phyloP scores from a whole-genome alignment of 2,888 invertebrate species.

The Anoplius nigerrimus region DNA sequence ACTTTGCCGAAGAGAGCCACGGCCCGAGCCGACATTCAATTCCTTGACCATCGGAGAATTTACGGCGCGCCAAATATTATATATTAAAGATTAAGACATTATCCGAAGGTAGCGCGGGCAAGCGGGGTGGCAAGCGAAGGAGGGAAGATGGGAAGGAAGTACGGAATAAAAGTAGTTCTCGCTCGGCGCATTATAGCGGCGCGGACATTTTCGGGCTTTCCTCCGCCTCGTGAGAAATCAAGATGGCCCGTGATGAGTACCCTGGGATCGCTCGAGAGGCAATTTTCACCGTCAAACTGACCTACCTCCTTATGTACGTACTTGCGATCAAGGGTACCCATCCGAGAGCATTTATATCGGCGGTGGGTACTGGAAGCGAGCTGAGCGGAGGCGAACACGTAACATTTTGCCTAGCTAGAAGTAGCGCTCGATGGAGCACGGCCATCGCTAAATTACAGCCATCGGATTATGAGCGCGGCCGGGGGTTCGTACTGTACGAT shows the following conservation, averaged over 20 bases:
- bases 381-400: slow-evolving; percentile 27
- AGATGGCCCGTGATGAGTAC: slow-evolving; percentile 45
- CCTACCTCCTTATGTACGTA: slow-evolving; percentile 38
- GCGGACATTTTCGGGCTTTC: slow-evolving; percentile 9
- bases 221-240: slow-evolving; percentile 30
- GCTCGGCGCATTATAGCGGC: too few species aligned
- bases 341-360: slow-evolving; percentile 45
- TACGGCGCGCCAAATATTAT: too few species aligned
- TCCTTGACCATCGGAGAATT: background rate
- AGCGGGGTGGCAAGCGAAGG: slow-evolving; percentile 11
- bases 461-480: slow-evolving; percentile 45
- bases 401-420: slow-evolving; percentile 49
- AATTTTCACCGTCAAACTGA: slow-evolving; percentile 52
- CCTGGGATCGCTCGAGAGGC: slow-evolving; percentile 39
- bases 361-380: slow-evolving; percentile 17
- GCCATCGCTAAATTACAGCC: slow-evolving; percentile 49
- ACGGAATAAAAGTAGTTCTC: too few species aligned
- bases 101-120: too few species aligned
- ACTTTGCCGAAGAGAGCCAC: too few species aligned
- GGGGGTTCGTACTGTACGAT: slow-evolving; percentile 32
- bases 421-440: slow-evolving; percentile 32
- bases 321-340: slow-evolving; percentile 38
- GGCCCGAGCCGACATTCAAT: too few species aligned
- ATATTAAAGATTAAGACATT: too few species aligned
- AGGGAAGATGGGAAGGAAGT: slow-evolving; percentile 43